Evolutionary conservation across 2,888 invertebrate genomes (phyloP).

Genomic region (Dolichopus griseipennis): DNA sequence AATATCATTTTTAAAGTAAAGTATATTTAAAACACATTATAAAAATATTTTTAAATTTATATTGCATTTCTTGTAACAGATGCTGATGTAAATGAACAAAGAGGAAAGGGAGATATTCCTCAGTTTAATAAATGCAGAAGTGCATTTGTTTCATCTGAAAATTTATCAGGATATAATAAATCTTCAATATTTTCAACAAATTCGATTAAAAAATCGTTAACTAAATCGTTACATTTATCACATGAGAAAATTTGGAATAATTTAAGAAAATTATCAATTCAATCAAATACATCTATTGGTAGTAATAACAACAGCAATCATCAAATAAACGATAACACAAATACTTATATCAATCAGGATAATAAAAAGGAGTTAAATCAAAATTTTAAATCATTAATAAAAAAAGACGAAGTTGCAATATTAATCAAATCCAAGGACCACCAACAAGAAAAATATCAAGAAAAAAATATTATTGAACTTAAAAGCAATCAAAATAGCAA

Average conservation of each 20-base stretch:
- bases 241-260: background rate
- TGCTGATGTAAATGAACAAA: background rate
- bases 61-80: no score
- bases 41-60: no score
- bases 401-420: background rate
- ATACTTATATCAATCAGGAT: no score
- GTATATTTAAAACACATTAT: no score
- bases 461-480: background rate
- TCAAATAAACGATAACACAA: background rate
- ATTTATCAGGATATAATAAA: background rate
- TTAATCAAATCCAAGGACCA: background rate
- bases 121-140: background rate
- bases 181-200: background rate
- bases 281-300: background rate
- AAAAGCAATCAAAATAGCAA: background rate
- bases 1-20: no score
- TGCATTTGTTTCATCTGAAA: background rate
- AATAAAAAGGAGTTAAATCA: background rate
- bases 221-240: background rate
- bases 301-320: background rate
- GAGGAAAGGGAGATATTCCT: background rate
- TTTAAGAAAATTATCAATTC: background rate
- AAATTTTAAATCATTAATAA: background rate
- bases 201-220: background rate
- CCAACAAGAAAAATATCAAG: background rate